A percentile compares a stretch with the other conserved stretches of the same genome.
These are phyloP conservation scores for Gonioctena quinquepunctata DNA, from an alignment of 1,140 invertebrate genomes.

Conservation along the genomic window DNA sequence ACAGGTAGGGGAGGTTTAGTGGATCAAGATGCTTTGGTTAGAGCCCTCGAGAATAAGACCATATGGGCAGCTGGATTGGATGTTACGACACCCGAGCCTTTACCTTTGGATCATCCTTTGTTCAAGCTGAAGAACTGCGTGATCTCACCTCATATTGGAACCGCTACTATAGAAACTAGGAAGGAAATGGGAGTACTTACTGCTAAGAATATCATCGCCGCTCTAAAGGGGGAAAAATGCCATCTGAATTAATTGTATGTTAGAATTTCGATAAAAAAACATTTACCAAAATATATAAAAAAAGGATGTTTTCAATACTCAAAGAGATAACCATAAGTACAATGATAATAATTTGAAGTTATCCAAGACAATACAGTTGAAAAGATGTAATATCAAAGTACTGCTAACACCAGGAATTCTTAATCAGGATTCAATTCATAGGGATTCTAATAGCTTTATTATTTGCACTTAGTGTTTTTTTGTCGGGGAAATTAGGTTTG, in stretches of 20 bases:
- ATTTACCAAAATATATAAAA: too few relatives aligned
- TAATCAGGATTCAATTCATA: too few relatives aligned
- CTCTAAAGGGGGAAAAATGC: constrained; percentile 70
- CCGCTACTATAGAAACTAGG: constrained; percentile 80
- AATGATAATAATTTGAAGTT: too few relatives aligned
- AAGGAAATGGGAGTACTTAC: constrained; percentile 84
- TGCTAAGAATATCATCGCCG: constrained; percentile 84
- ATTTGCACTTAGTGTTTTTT: too few relatives aligned
- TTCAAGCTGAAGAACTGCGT: constrained; percentile 71
- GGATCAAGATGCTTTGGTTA: constrained; percentile 74
- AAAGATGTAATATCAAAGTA: too few relatives aligned
- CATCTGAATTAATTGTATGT: constrained; percentile 62
- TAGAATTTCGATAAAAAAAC: too few relatives aligned
- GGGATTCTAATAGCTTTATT: too few relatives aligned
- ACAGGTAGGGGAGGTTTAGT: constrained; percentile 76
- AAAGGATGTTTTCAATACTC: too few relatives aligned
- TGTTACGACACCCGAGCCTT: constrained; percentile 86
- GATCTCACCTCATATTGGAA: constrained; percentile 92
- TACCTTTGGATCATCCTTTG: constrained; percentile 76
- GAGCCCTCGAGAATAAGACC: constrained; percentile 68
- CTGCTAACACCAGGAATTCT: too few relatives aligned
- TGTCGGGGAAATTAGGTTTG: too few relatives aligned
- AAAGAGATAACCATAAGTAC: too few relatives aligned
- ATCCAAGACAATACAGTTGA: too few relatives aligned
- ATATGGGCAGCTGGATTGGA: constrained; percentile 89